phyloP scores from a whole-genome alignment of 2,888 invertebrate species.

The Sepiola atlantica region DNA sequence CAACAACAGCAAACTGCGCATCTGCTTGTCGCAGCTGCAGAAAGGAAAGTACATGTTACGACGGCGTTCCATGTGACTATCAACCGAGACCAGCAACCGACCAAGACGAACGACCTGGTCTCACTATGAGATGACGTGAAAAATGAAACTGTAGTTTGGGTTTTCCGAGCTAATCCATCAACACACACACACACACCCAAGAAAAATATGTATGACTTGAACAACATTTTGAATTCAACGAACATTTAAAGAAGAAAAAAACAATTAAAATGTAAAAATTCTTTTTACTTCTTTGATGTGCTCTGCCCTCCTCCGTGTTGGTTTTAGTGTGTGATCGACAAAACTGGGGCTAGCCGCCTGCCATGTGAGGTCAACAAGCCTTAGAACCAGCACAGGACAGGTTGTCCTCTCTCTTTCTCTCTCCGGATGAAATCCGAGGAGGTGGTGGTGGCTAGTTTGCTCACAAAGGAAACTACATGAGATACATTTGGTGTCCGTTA shows the following conservation, averaged over 20 bases:
- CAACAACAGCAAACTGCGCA: slow-evolving; percentile 86
- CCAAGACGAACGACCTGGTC: slow-evolving; percentile 33
- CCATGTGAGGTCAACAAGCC: neutral
- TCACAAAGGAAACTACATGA: neutral
- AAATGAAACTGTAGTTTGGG: neutral
- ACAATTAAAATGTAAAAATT: too few species aligned
- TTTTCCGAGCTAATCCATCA: neutral
- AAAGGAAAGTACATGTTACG: slow-evolving; percentile 92
- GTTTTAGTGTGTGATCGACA: neutral
- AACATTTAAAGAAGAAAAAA: neutral
- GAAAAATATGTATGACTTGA: neutral
- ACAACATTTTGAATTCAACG: neutral
- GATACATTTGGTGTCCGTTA: too few species aligned
- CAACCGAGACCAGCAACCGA: neutral
- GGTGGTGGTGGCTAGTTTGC: neutral
- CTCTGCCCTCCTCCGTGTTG: neutral
- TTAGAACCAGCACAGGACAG: neutral
- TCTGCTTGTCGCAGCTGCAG: slow-evolving; percentile 88
- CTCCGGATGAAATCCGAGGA: neutral
- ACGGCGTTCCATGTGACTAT: slow-evolving; percentile 80
- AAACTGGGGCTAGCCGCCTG: neutral
- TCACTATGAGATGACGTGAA: slow-evolving; percentile 34
- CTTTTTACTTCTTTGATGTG: neutral
- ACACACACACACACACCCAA: neutral
- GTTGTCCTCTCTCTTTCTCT: neutral